phyloP scores from a whole-genome alignment of 2,888 invertebrate genomes.

The Clanis bilineata region DNA sequence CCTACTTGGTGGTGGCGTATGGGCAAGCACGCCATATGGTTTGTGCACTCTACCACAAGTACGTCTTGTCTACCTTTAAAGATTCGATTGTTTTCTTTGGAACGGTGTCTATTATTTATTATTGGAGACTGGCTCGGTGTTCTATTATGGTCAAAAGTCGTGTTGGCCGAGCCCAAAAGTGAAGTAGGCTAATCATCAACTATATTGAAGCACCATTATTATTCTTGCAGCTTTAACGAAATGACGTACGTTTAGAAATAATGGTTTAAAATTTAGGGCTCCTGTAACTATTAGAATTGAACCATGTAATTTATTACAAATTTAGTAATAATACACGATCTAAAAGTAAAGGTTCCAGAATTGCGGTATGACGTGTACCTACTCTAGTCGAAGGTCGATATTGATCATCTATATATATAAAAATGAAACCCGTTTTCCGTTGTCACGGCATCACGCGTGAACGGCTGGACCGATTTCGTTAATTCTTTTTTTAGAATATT shows the following conservation, averaged over 20 bases:
- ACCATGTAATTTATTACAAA: slow-evolving; percentile 4
- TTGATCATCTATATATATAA: too few species aligned
- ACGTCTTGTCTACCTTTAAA: slow-evolving; percentile 61
- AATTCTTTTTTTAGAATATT: too few species aligned
- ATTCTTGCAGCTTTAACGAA: slow-evolving; percentile 37
- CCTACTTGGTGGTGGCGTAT: slow-evolving; percentile 51
- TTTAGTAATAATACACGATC: slow-evolving; percentile 16
- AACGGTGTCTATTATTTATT: slow-evolving; percentile 48
- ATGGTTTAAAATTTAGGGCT: slow-evolving; percentile 13
- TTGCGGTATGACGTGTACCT: neutral
- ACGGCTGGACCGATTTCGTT: too few species aligned
- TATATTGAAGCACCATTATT: slow-evolving; percentile 70
- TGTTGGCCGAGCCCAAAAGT: slow-evolving; percentile 60
- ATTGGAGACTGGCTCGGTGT: slow-evolving; percentile 22
- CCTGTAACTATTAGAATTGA: slow-evolving; percentile 4
- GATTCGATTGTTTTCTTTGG: slow-evolving; percentile 63
- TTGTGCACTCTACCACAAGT: slow-evolving; percentile 39
- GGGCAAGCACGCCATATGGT: slow-evolving; percentile 20
- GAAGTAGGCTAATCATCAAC: slow-evolving; percentile 61
- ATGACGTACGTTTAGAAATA: slow-evolving; percentile 18
- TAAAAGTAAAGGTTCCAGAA: slow-evolving; percentile 12
- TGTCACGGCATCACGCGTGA: too few species aligned
- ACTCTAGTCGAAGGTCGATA: neutral
- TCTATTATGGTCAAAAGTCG: slow-evolving; percentile 61
- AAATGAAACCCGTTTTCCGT: too few species aligned